These are phyloP conservation scores for Bombus superbus DNA, from an alignment of 1,140 invertebrate genomes.

Conservation along the genomic window DNA sequence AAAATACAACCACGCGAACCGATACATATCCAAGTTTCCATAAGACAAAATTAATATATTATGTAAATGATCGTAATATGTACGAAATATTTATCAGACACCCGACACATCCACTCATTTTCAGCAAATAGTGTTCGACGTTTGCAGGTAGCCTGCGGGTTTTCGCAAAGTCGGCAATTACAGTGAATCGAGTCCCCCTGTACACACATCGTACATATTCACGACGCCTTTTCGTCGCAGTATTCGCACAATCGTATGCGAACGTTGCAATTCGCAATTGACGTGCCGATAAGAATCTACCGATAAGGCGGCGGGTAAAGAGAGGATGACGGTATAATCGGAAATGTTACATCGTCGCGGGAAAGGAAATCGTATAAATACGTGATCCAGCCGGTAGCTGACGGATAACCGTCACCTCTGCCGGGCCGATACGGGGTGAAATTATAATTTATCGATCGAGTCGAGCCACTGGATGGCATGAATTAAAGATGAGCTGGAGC, in stretches of 20 bases:
- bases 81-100: neutral
- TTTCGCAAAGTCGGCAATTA: conserved; percentile 1
- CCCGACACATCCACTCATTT: neutral
- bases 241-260: too few relatives aligned
- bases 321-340: conserved; percentile 43
- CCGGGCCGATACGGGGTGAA: conserved; percentile 74
- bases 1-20: neutral
- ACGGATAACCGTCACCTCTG: conserved; percentile 74
- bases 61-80: neutral
- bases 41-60: neutral
- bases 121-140: neutral
- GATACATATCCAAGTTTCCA: neutral
- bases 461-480: conserved; percentile 79
- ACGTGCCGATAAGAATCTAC: conserved; percentile 19
- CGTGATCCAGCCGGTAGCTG: conserved; percentile 68
- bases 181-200: neutral
- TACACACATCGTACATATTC: neutral
- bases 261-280: conserved; percentile 13
- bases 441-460: conserved; percentile 82
- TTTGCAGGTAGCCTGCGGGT: neutral
- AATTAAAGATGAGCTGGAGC: conserved; percentile 81
- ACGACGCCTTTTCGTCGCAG: neutral
- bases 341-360: conserved; percentile 55
- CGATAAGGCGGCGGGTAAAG: conserved; percentile 11
- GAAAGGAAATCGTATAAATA: conserved; percentile 70